Base-by-base conservation (phyloP, 2,797 vertebrate species). In the Phataginus tetradactyla region DNA sequence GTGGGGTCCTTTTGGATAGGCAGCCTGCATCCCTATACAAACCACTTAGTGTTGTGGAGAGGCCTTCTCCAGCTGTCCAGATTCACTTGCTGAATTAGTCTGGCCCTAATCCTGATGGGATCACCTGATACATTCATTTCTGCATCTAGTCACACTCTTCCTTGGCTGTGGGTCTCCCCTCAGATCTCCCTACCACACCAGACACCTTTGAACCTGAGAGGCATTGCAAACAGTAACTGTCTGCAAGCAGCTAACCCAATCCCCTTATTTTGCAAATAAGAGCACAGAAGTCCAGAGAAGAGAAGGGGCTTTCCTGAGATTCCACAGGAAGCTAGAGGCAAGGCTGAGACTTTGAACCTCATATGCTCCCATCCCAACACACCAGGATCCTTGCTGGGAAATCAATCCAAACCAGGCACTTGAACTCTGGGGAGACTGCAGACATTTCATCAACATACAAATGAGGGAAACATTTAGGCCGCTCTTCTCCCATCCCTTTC, bases 361-460 rank as follows among this genome's bases (percentile, higher is more conserved):
- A 0, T 8, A 29, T 5, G 32, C 39, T 49, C 42, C 85, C 59
- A 57, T 42, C 90, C 78, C 69, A 64, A 7, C 69, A 72, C 49
- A 34, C 53, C 89, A 64, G 89, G 74, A 96, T 63, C 68, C 97
- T 97, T 72, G 87, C 95, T 94, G 79, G 84, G 94, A 97, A 97
- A 96, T 96, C 95, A 89, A 68, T 96, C 92, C 81, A 85, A 94
- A 78, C 69, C 79, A 87, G 86, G 66, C 80, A 15, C 90, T 93
- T 71, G 86, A 85, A 86, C 96, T 59, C 95, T 9, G 51, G 86
- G 71, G 96, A 90, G 68, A 96, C 1, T 69, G 79, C 91, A 7
- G 34, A 83, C 84, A 74, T 97, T 97, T 91, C 95, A 97, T 96
- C 93, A 96, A 96, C 96, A 96, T 94, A 95, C 91, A 97, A 96